Percentiles rank a stretch among this genome's conserved stretches.
phyloP scores from a whole-genome alignment of 2,888 invertebrate genomes.

The Lasioglossum calceatum region DNA sequence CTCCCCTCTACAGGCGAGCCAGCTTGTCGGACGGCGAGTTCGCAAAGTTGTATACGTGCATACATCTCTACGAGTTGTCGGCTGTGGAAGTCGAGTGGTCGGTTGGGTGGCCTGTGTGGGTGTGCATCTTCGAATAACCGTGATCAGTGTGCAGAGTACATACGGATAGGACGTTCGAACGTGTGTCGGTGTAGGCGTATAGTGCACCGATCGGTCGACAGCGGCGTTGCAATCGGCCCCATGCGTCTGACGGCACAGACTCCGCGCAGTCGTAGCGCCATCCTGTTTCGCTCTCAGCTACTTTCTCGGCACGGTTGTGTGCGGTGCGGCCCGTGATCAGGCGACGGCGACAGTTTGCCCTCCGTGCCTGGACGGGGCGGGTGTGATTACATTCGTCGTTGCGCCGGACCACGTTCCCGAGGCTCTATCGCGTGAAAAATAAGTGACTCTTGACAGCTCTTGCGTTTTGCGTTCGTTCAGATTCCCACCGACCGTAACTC shows the following conservation, averaged over 20 bases:
- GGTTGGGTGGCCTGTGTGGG: neutral
- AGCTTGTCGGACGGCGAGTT: constrained; percentile 40
- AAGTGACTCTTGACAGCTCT: constrained; percentile 24
- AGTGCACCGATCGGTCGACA: constrained; percentile 43
- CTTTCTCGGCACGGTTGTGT: constrained; percentile 30
- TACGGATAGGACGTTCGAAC: neutral
- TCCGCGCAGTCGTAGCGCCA: constrained; percentile 66
- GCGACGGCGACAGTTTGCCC: constrained; percentile 68
- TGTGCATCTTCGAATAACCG: constrained; percentile 22
- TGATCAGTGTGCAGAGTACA: neutral
- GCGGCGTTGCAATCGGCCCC: constrained; percentile 41
- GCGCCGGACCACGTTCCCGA: constrained; percentile 27
- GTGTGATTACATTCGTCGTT: constrained; percentile 26
- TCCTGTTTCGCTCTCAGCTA: constrained; percentile 55
- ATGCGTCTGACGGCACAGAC: constrained; percentile 52
- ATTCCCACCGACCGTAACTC: neutral
- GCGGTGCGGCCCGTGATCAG: constrained; percentile 40
- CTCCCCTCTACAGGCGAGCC: constrained; percentile 26
- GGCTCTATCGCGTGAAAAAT: constrained; percentile 26
- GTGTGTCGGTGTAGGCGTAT: constrained; percentile 7
- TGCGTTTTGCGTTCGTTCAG: neutral
- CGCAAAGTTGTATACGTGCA: constrained; percentile 29
- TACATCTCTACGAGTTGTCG: neutral
- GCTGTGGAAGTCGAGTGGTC: constrained; percentile 28
- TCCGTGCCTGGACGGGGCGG: constrained; percentile 53